These are phyloP conservation scores for Cheilosia pagana DNA, from an alignment of 2,888 invertebrate species.

Conservation along the genomic window DNA sequence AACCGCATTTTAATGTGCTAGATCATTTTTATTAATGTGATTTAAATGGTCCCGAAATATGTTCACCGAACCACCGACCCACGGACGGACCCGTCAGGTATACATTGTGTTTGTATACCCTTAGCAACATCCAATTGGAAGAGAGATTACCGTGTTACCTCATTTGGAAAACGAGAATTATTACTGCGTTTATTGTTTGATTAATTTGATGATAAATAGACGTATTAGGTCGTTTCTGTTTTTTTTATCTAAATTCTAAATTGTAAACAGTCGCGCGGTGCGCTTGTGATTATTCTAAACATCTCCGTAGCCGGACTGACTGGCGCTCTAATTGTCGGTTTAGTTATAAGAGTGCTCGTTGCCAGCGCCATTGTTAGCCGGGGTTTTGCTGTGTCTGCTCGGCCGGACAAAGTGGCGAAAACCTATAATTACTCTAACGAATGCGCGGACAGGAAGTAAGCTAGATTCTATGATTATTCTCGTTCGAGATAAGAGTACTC, in stretches of 20 bases:
- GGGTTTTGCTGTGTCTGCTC: slow-evolving; percentile 29
- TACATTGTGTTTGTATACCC: neutral
- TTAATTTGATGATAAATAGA: slow-evolving; percentile 75
- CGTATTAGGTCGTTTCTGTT: slow-evolving; percentile 58
- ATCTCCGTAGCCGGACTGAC: slow-evolving; percentile 38
- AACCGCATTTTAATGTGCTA: slow-evolving; percentile 74
- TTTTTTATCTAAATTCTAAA: slow-evolving; percentile 38
- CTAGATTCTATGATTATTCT: slow-evolving; percentile 52
- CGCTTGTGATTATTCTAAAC: slow-evolving; percentile 41
- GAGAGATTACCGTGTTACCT: slow-evolving; percentile 73
- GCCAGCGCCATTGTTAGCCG: slow-evolving; percentile 37
- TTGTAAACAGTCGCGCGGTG: slow-evolving; percentile 48
- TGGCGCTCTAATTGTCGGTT: slow-evolving; percentile 62
- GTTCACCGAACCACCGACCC: neutral
- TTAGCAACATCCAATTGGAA: slow-evolving; percentile 1
- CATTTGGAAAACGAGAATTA: slow-evolving; percentile 75
- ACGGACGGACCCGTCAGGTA: neutral
- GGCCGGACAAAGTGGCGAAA: slow-evolving; percentile 50
- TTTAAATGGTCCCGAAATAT: slow-evolving; percentile 68
- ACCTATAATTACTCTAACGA: slow-evolving; percentile 68
- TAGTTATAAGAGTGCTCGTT: slow-evolving; percentile 35
- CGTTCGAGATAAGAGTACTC: neutral
- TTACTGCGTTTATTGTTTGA: slow-evolving; percentile 74
- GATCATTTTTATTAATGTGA: slow-evolving; percentile 75
- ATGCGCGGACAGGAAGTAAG: slow-evolving; percentile 74